Evolutionary conservation across 2,797 vertebrate genomes (phyloP).

Genomic region (Lithobates sylvaticus): DNA sequence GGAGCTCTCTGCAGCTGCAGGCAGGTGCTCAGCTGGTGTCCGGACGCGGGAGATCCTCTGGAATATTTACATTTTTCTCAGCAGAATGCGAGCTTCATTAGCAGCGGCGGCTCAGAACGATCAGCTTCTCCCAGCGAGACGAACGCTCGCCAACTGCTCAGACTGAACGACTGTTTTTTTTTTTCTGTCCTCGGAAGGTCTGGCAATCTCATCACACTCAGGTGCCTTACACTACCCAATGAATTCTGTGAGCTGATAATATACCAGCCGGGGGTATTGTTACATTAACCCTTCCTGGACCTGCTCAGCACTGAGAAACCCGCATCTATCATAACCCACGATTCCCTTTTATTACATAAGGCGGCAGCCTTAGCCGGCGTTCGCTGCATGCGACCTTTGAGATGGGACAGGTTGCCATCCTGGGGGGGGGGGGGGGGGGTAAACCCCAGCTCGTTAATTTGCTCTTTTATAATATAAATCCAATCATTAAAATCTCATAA

Average conservation of each 20-base stretch:
- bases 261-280: conserved; percentile 45
- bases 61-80: conserved; percentile 27
- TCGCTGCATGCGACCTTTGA: too few species aligned
- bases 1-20: conserved; percentile 53
- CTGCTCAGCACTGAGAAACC: not conserved
- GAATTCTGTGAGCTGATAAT: conserved; percentile 63
- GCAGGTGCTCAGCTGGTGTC: conserved; percentile 4
- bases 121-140: conserved; percentile 46
- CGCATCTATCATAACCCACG: not conserved
- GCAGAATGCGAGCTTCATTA: conserved; percentile 36
- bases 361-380: not conserved
- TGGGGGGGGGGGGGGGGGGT: too few species aligned
- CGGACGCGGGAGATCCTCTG: not conserved
- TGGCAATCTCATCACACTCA: conserved; percentile 36
- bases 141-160: conserved; percentile 42
- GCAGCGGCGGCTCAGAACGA: not conserved
- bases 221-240: conserved; percentile 63
- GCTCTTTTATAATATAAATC: too few species aligned
- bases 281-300: conserved; percentile 64
- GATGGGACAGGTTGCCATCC: too few species aligned
- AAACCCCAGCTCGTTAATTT: too few species aligned
- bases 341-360: not conserved
- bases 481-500: too few species aligned
- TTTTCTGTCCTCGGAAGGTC: conserved; percentile 8
- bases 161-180: conserved; percentile 46